A percentile compares a stretch with the other conserved stretches of the same genome.
Evolutionary conservation across 2,113 vertebrate species (phyloP).

Genomic region (Alouatta palliata): DNA sequence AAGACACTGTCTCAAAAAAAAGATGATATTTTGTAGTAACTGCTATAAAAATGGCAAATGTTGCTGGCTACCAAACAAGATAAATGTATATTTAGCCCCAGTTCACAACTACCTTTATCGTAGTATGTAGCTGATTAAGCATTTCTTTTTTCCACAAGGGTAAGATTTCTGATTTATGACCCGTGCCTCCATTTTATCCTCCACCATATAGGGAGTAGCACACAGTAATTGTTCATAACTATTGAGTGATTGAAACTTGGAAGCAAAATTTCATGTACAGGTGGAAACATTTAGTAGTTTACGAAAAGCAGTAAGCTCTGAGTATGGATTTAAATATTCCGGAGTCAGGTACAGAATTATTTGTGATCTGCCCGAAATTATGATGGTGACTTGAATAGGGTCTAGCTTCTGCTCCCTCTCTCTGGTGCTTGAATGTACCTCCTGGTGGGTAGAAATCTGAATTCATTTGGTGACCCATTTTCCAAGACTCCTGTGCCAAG

Average conservation of each 20-base stretch:
- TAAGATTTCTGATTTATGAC: not conserved
- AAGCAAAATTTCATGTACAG: not conserved
- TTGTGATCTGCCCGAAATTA: not conserved
- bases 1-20: no score
- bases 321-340: not conserved
- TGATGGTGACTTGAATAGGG: not conserved
- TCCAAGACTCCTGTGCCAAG: conserved; percentile 79
- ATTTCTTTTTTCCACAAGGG: not conserved
- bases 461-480: conserved; percentile 71
- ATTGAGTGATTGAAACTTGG: not conserved
- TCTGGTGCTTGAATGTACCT: conserved; percentile 64
- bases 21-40: not conserved
- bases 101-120: not conserved
- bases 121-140: not conserved
- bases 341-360: not conserved
- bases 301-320: not conserved
- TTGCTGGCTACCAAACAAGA: not conserved
- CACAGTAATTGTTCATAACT: not conserved
- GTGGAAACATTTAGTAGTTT: not conserved
- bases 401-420: not conserved
- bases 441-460: conserved; percentile 71
- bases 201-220: rapidly evolving
- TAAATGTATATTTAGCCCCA: not conserved
- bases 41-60: not conserved
- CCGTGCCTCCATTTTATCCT: not conserved